Percentiles rank a stretch among this genome's conserved stretches.
These are phyloP conservation scores for Pelecanus crispus DNA, from an alignment of 2,113 vertebrate species.

Conservation along the genomic window DNA sequence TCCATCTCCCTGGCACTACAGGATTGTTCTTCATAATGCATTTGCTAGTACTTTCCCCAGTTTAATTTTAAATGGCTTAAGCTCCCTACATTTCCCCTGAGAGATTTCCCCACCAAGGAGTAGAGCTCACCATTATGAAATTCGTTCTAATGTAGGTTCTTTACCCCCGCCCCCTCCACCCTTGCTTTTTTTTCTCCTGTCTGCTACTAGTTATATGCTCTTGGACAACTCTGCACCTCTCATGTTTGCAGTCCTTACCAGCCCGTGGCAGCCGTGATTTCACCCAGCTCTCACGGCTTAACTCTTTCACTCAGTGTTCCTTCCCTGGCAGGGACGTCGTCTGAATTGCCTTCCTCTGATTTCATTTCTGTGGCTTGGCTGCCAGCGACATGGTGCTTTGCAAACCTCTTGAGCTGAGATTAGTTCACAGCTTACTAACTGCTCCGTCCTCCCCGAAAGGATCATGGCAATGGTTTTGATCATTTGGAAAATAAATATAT, in stretches of 20 bases:
- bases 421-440: neutral
- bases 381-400: neutral
- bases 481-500: neutral
- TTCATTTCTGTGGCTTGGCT: neutral
- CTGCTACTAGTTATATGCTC: neutral
- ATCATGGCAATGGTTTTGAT: neutral
- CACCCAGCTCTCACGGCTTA: neutral
- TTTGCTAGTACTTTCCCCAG: constrained; percentile 32
- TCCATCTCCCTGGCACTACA: constrained; percentile 38
- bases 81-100: constrained; percentile 1
- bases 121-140: constrained; percentile 13
- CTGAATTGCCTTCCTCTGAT: neutral
- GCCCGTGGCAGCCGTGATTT: neutral
- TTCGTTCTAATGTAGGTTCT: neutral
- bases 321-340: neutral
- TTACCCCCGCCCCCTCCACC: too few species aligned
- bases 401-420: constrained; percentile 6
- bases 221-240: neutral
- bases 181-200: neutral
- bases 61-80: constrained; percentile 65
- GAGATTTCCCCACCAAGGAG: neutral
- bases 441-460: neutral
- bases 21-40: constrained; percentile 51
- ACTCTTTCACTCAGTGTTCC: neutral
- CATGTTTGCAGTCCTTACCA: neutral